Evolutionary conservation across 2,113 vertebrate genomes (phyloP), one percentile per base, ranked within the genome.

Genomic region (Thalassarche chlororhynchos): DNA sequence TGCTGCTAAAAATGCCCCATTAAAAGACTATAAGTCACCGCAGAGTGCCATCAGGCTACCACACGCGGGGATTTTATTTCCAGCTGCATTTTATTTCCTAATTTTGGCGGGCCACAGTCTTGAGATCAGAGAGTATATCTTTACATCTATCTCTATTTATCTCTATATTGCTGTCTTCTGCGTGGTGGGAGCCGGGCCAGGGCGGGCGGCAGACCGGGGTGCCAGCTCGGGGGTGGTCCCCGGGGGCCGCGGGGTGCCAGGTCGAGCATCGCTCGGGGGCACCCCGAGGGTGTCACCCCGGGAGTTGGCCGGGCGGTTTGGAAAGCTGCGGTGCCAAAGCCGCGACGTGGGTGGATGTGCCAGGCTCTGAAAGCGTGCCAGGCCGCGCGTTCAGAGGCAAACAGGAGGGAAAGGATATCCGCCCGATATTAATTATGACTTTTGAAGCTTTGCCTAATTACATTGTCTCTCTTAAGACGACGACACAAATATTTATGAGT

Each of bases 401-500:
- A 36, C 54, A 71, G 91, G 91, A 95, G 89, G 57, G 78, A 69
- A 96, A 34, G 64, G 54, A 88, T 91, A 89, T 31, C 58, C 52
- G 0, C 87, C 82, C 28, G 10, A 46, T 93, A 91, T 90, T 98
- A 97, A 96, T 98, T 94, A 95, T 87, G 92, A 95, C 62, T 96
- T 97, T 55, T 80, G 96, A 97, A 97, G 97, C 95, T 93, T 95
- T 92, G 84, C 95, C 97, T 97, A 97, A 97, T 98, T 97, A 84
- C 96, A 78, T 91, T 90, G 95, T 95, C 81, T 97, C 96, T 97
- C 96, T 84, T 90, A 90, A 97, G 92, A 79, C 77, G 14, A 54
- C 2, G 44, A 94, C 96, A 95, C 96, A 96, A 97, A 97, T 98
- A 97, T 97, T 97, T 96, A 96, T 96, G 94, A 98, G 97, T 62